Conservation (phyloP, 2,888 invertebrate species). For the Sarcophaga carnaria region DNA sequence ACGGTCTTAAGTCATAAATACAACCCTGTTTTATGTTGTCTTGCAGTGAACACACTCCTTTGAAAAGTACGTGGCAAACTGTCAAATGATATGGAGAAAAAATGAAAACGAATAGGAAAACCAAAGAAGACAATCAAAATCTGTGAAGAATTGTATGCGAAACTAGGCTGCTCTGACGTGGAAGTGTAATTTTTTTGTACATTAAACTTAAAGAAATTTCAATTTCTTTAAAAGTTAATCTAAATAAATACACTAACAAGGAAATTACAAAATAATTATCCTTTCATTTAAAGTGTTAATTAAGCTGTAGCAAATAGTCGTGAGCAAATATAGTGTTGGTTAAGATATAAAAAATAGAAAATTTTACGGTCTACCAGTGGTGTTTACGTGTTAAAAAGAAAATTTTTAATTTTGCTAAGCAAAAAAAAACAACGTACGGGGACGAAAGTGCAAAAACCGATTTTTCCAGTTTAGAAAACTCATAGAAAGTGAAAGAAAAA, state of each 20-base stretch:
- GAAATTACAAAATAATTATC: conserved; percentile 12
- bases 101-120: conserved; percentile 47
- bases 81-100: conserved; percentile 72
- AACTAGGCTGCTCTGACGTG: conserved; percentile 77
- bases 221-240: conserved; percentile 24
- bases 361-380: conserved; percentile 29
- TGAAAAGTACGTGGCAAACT: conserved; percentile 77
- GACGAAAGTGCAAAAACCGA: conserved; percentile 56
- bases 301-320: conserved; percentile 10
- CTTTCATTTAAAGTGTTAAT: conserved; percentile 11
- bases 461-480: conserved; percentile 40
- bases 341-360: conserved; percentile 16
- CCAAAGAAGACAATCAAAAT: conserved; percentile 51
- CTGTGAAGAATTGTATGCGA: conserved; percentile 49
- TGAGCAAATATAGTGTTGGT: background rate
- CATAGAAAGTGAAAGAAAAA: conserved; percentile 10
- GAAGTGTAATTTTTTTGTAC: conserved; percentile 75
- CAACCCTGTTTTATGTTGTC: conserved; percentile 4
- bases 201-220: conserved; percentile 52
- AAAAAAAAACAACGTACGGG: conserved; percentile 5
- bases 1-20: background rate
- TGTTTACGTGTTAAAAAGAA: conserved; percentile 64
- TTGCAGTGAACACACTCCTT: conserved; percentile 44
- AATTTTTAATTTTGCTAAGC: conserved; percentile 7
- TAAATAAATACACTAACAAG: conserved; percentile 4